Percentiles rank a stretch among this genome's conserved stretches.
Conservation (phyloP, 2,888 invertebrate species). For the Rhagonycha lutea region DNA sequence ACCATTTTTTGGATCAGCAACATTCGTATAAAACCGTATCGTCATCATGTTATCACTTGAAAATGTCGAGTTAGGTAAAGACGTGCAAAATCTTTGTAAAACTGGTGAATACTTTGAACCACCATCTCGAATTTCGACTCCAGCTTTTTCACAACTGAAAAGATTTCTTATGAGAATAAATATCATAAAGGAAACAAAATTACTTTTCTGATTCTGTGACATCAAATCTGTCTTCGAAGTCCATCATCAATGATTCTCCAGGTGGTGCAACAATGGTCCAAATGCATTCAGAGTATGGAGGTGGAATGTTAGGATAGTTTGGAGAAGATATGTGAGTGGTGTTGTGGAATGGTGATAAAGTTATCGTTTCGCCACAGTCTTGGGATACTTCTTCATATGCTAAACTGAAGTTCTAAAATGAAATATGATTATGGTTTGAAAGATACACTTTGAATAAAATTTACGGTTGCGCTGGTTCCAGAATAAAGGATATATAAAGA, state of each 20-base stretch:
- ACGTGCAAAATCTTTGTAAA: constrained; percentile 68
- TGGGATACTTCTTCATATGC: constrained; percentile 64
- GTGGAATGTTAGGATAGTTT: constrained; percentile 79
- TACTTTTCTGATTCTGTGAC: constrained; percentile 57
- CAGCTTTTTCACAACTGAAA: constrained; percentile 64
- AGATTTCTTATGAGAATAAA: constrained; percentile 6
- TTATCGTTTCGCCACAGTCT: constrained; percentile 71
- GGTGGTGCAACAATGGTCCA: constrained; percentile 78
- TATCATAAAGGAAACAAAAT: background rate
- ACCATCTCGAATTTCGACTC: constrained; percentile 84
- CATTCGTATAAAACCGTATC: constrained; percentile 72
- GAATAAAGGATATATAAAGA: constrained; percentile 58
- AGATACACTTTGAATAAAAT: background rate
- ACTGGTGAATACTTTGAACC: constrained; percentile 69
- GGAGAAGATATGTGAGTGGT: constrained; percentile 72
- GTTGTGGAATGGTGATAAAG: constrained; percentile 56
- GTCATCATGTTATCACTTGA: constrained; percentile 70
- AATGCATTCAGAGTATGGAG: constrained; percentile 78
- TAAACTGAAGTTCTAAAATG: constrained; percentile 44
- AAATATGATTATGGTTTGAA: background rate
- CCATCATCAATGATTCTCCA: constrained; percentile 74
- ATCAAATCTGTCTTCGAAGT: constrained; percentile 78
- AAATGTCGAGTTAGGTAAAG: constrained; percentile 64
- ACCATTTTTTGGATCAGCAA: constrained; percentile 73
- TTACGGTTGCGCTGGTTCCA: background rate